Evolutionary conservation across 2,113 vertebrate genomes (phyloP), one percentile per base, ranked within the genome.

Genomic region (Periophthalmus modestus): DNA sequence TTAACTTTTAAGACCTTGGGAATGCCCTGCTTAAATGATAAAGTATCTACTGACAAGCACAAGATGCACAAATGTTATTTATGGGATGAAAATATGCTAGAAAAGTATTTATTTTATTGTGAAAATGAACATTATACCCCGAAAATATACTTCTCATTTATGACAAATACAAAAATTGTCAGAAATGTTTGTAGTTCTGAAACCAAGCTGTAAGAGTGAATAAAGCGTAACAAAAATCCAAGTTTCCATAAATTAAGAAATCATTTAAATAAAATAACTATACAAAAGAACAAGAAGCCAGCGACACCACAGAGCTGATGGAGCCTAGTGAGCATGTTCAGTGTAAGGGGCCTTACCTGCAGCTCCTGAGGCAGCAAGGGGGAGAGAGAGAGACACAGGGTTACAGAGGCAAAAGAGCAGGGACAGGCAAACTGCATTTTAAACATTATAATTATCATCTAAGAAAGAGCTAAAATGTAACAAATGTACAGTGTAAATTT

Each of bases 361-460:
- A 99, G 96, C 93, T 99, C 98, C 98, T 99, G 90, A 28, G 91
- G 93, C 89, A 93, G 96, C 95, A 89, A 93, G 94, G 90, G 87
- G 93, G 88, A 95, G 94, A 94, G 80, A 90, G 86, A 90, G 76
- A 91, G 85, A 89, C 81, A 80, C 81, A 90, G 72, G 78, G 80
- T 87, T 88, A 89, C 55, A 85, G 77, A 89, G 81, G 90, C 82
- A 87, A 79, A 80, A 10, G 69, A 79, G 69, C 65, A 81, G 79
- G 68, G 74, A 71, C 80, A 88, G 75, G 84, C 72, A 68, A 36
- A 80, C 85, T 57, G 79, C 68, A 83, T 76, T 79, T 87, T 39
- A 87, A 24, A 5, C 39, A 52, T 74, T 83, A 75, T 73, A 75
- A 58, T 67, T 24, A 57, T 67, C 2, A 61, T 74, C 73, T 79